Base-by-base conservation (phyloP, 2,797 vertebrate species). In the Gorsachius magnificus region DNA sequence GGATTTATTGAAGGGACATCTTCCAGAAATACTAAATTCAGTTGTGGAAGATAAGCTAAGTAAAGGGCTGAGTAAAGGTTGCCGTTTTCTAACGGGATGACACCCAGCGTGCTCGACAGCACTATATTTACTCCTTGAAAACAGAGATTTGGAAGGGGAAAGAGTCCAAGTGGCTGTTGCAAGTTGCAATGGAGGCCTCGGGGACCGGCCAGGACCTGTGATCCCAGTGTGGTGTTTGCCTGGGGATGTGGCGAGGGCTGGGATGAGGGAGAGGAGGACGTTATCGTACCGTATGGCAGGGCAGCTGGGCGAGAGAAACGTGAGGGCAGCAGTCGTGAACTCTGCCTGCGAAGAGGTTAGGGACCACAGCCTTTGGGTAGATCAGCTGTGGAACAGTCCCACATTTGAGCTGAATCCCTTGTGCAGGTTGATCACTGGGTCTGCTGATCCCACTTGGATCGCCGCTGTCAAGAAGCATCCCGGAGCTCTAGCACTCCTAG, bases 401-500 rank as follows among this genome's bases (percentile, higher is more conserved):
- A 18, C 1, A 1, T 17, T 21, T 17, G 61, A 50, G 36, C 48
- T 46, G 61, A 21, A 60, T 9, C 41, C 65, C 46, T 45, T 3
- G 0, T 31, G 33, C 2, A 2, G 38, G 21, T 35, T 51, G 35
- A 6, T 14, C 13, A 0, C 14, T 13, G n/a, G 20, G 22, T 61
- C 50, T 88, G 74, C 79, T 93, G 69, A 31, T 64, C 76, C 45
- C 36, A 3, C 45, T 20, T 21, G 79, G 16, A 5, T 60, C 3
- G 0, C 4, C 0, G 1, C 33, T 24, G 5, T 16, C 20, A 33
- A 29, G 76, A n/a, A 31, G 3, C 17, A 57, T 18, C 48, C 33
- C 26, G 56, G 68, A 77, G 61, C 58, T 65, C 13, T 25, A 54
- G 33, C 43, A 3, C 15, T 54, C 8, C 17, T 29, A 33, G 53